Conservation (phyloP, 2,113 vertebrate species). For the Chloroceryle aenea region DNA sequence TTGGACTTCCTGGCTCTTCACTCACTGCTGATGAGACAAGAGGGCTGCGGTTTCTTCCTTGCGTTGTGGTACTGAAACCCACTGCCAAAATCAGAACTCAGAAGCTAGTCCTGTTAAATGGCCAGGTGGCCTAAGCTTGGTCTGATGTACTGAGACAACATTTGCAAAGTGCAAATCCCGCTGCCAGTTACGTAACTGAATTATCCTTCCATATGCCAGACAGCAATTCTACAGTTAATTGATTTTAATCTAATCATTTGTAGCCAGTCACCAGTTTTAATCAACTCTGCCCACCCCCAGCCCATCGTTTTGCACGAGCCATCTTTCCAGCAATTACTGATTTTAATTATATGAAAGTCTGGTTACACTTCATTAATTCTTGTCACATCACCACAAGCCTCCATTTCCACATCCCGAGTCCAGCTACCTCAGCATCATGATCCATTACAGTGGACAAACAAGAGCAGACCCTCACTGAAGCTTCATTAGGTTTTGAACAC, state of each 20-base stretch:
- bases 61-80: accelerated
- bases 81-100: not conserved
- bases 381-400: constrained; percentile 24
- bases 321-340: constrained; percentile 27
- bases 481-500: not conserved
- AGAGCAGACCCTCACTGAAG: not conserved
- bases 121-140: not conserved
- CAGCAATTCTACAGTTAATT: constrained; percentile 62
- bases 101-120: not conserved
- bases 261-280: constrained; percentile 61
- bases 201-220: constrained; percentile 59
- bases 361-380: constrained; percentile 49
- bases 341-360: constrained; percentile 47
- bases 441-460: not conserved
- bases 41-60: not conserved
- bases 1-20: not conserved
- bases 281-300: constrained; percentile 23
- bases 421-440: not conserved
- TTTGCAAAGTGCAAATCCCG: constrained; percentile 50
- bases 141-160: not conserved
- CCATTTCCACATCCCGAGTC: not conserved
- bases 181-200: constrained; percentile 53
- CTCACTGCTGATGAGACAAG: not conserved
- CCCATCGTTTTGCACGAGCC: constrained; percentile 1
- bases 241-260: constrained; percentile 68